Percentiles rank a stretch among this genome's conserved stretches.
Conservation (phyloP, 1,140 invertebrate genomes). For the Ridgeia piscesae region DNA sequence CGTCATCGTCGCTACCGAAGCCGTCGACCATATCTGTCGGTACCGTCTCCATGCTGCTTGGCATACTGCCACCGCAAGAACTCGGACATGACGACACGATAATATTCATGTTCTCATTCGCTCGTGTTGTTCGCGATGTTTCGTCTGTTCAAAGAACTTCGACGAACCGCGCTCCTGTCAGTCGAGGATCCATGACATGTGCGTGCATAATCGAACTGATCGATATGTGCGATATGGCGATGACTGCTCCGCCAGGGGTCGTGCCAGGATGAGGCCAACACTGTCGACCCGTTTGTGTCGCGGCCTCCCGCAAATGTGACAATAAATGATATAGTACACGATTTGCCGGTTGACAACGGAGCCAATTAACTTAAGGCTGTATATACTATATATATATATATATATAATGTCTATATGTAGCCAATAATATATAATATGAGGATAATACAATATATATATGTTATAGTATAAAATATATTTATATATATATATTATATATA, state of each 20-base stretch:
- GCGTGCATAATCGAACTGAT: neutral
- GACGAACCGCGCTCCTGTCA: neutral
- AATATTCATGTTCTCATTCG: neutral
- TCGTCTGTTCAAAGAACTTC: neutral
- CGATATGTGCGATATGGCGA: neutral
- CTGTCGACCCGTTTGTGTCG: too few relatives aligned
- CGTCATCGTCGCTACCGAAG: constrained; percentile 30
- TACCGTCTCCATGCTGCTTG: constrained; percentile 25
- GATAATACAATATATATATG: too few relatives aligned
- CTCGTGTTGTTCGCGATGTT: neutral
- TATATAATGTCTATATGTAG: too few relatives aligned
- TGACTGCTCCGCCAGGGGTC: neutral
- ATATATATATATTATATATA: too few relatives aligned
- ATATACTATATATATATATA: too few relatives aligned
- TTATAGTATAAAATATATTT: too few relatives aligned
- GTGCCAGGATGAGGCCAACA: too few relatives aligned
- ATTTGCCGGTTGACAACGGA: too few relatives aligned
- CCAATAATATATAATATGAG: too few relatives aligned
- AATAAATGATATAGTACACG: too few relatives aligned
- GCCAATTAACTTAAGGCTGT: too few relatives aligned
- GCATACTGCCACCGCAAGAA: constrained; percentile 6
- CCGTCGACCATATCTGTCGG: constrained; percentile 25
- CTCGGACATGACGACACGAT: neutral
- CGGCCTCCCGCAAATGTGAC: too few relatives aligned
- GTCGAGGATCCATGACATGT: neutral